A percentile compares a stretch with the other conserved stretches of the same genome.
Evolutionary conservation across 2,797 vertebrate genomes (phyloP).

Genomic region (Sebastes itinus): DNA sequence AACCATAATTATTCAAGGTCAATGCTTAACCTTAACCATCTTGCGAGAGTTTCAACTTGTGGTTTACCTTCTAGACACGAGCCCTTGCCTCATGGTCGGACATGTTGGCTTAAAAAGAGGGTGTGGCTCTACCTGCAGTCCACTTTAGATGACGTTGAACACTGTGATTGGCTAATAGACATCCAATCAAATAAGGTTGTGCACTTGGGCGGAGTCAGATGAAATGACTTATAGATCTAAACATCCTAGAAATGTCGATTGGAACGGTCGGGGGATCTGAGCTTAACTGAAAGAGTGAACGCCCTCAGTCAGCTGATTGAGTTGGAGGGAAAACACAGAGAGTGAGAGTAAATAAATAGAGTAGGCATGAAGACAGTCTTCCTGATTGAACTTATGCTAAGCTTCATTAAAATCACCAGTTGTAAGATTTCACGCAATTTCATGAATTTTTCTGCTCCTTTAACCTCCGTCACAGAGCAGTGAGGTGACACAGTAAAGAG

Average conservation of each 20-base stretch:
- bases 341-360: background rate
- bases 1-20: no score
- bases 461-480: background rate
- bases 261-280: background rate
- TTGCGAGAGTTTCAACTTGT: no score
- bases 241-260: background rate
- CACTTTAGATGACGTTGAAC: no score
- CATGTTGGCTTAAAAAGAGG: background rate
- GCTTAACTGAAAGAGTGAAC: background rate
- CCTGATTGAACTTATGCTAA: background rate
- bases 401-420: background rate
- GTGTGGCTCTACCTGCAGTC: no score
- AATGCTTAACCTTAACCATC: no score
- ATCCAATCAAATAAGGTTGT: no score
- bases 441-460: background rate
- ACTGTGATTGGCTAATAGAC: no score
- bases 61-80: no score
- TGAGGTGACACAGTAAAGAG: background rate
- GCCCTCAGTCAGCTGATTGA: background rate
- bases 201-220: no score
- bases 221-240: no score
- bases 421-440: background rate
- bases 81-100: background rate
- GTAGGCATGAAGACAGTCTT: no score
- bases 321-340: background rate